Evolutionary conservation across 1,140 invertebrate genomes (phyloP).

Genomic region (Lepidostoma basale): DNA sequence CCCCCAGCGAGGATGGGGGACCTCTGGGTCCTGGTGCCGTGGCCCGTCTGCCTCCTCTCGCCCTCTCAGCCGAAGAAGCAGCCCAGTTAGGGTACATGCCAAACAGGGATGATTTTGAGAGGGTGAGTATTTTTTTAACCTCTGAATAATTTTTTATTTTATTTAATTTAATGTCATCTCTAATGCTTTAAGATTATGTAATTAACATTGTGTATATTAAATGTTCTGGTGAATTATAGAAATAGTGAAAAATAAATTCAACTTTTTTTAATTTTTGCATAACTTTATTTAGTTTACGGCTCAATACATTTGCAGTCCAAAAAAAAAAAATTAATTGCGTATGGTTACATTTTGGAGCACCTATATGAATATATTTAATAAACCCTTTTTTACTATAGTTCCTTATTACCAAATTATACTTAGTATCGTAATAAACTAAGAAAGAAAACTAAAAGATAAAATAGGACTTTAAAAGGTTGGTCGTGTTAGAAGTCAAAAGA

Average conservation of each 20-base stretch:
- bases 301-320: no score
- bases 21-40: slow-evolving; percentile 79
- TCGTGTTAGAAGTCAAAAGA: no score
- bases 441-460: no score
- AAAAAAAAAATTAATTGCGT: no score
- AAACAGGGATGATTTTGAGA: slow-evolving; percentile 94
- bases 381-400: no score
- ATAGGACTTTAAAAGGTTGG: no score
- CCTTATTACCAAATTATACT: no score
- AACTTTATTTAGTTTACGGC: no score
- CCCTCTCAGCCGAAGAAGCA: slow-evolving; percentile 83
- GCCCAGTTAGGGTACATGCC: slow-evolving; percentile 94
- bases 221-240: not conserved
- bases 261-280: no score
- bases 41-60: slow-evolving; percentile 74
- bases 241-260: not conserved
- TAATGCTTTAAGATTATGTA: not conserved
- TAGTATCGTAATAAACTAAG: no score
- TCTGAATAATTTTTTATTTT: not conserved
- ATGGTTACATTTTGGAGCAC: no score
- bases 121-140: slow-evolving; percentile 59
- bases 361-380: no score
- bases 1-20: slow-evolving; percentile 78
- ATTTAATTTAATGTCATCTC: not conserved
- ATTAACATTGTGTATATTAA: not conserved